Base-by-base conservation (phyloP, 2,888 invertebrate species). In the Notodonta dromedarius region DNA sequence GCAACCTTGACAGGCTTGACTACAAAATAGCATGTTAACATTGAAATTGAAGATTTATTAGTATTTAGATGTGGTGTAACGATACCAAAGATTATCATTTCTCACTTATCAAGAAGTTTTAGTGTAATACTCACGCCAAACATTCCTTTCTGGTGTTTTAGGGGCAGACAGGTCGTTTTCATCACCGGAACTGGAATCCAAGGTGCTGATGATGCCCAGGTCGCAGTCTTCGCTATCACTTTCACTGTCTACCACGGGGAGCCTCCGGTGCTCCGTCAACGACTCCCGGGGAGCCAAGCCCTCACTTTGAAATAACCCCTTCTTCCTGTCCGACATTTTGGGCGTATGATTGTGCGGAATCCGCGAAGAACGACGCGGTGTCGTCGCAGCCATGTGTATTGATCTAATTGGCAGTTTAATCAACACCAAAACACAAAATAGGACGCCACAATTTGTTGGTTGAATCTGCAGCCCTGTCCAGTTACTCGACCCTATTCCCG, bases 241-340 rank as follows among this genome's bases (percentile, higher is more conserved):
- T 69, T 93, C 93, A 68, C 93, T 93, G 55, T 93, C 88, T 61
- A 93, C 85, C 48, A 92, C 93, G 16, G 93, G 88, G 13, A 93
- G 82, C 59, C 80, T 84, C 44, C 92, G 80, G 65, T 93, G 92
- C 67, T 87, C 87, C 60, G 91, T 93, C 69, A 91, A 64, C 5
- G 91, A 90, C 74, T 91, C 92, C 71, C 84, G 77, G 16, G 80
- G 67, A 9, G 83, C 76, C 62, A 86, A 82, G 12, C 73, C 70
- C 0, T 77, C 82, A 71, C 69, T 72, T 78, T 94, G 94, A 76
- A 96, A 96, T 68, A 96, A 88, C 69, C 95, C 94, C 69, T 96
- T 94, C 76, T 96, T 95, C 40, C 96, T 91, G 70, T 95, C 95
- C 0, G 94, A 92, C 82, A 95, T 90, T 75, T 94, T 94, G 3